These are phyloP conservation scores for Patella caerulea DNA, from an alignment of 2,888 invertebrate species.

Conservation along the genomic window DNA sequence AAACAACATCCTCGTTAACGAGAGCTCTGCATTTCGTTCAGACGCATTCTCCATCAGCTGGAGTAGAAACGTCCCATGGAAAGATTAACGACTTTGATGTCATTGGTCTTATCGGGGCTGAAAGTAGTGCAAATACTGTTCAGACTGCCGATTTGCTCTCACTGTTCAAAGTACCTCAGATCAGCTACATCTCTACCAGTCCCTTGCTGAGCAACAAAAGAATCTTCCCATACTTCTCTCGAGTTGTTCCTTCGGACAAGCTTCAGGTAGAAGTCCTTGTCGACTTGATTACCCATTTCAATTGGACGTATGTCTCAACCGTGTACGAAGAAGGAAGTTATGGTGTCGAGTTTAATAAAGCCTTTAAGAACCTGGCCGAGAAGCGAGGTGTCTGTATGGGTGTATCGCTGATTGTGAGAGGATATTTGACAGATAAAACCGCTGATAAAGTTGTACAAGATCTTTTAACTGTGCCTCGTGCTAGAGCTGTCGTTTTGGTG, in stretches of 20 bases:
- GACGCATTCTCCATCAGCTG: not conserved
- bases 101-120: slow-evolving; percentile 41
- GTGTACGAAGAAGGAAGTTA: slow-evolving; percentile 38
- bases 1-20: not conserved
- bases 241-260: slow-evolving; percentile 38
- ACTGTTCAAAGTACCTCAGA: slow-evolving; percentile 36
- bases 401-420: slow-evolving; percentile 5
- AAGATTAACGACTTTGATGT: slow-evolving; percentile 22
- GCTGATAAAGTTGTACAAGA: slow-evolving; percentile 24
- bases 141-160: slow-evolving; percentile 39
- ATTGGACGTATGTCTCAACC: slow-evolving; percentile 43
- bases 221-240: slow-evolving; percentile 37
- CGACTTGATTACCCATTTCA: slow-evolving; percentile 31
- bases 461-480: slow-evolving; percentile 8
- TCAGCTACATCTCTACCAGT: slow-evolving; percentile 42
- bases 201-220: slow-evolving; percentile 27
- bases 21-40: not conserved
- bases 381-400: slow-evolving; percentile 30
- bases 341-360: slow-evolving; percentile 25
- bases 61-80: not conserved
- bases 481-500: slow-evolving; percentile 32
- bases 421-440: slow-evolving; percentile 18
- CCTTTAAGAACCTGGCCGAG: slow-evolving; percentile 8
- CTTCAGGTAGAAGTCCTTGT: slow-evolving; percentile 35
- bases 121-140: slow-evolving; percentile 36